Evolutionary conservation across 2,888 invertebrate genomes (phyloP).

Genomic region (Mamestra brassicae): DNA sequence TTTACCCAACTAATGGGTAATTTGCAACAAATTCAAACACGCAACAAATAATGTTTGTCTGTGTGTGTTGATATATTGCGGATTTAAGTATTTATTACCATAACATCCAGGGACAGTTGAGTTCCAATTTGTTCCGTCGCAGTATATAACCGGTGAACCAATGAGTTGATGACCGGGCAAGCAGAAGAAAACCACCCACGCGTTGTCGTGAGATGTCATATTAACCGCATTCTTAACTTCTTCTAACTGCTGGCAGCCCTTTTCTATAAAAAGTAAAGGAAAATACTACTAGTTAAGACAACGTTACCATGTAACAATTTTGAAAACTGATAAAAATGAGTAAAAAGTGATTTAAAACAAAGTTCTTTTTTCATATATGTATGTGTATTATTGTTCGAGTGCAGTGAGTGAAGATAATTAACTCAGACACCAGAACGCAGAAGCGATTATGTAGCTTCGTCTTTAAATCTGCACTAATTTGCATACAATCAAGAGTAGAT

Average conservation of each 20-base stretch:
- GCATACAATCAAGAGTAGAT: neutral
- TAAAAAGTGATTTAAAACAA: too few species aligned
- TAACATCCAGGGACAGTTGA: constrained; percentile 92
- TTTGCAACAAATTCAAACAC: neutral
- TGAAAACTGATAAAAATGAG: neutral
- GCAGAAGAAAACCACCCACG: constrained; percentile 93
- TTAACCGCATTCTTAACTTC: constrained; percentile 89
- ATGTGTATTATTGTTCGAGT: neutral
- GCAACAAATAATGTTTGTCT: constrained; percentile 4
- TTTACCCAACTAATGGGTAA: constrained; percentile 33
- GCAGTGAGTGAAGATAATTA: neutral
- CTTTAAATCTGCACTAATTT: neutral
- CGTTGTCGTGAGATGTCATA: constrained; percentile 86
- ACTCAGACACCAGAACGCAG: neutral
- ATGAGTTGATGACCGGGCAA: constrained; percentile 91
- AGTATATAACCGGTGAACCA: constrained; percentile 92
- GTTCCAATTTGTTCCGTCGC: constrained; percentile 94
- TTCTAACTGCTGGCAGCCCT: constrained; percentile 89
- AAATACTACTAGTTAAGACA: neutral
- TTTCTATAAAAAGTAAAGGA: constrained; percentile 80
- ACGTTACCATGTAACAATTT: too few species aligned
- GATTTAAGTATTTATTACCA: constrained; percentile 82
- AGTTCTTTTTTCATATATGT: neutral
- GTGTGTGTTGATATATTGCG: neutral
- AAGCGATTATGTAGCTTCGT: too few species aligned